These are phyloP conservation scores for Acanthopleura granulata DNA, from an alignment of 2,888 invertebrate genomes.

Conservation along the genomic window DNA sequence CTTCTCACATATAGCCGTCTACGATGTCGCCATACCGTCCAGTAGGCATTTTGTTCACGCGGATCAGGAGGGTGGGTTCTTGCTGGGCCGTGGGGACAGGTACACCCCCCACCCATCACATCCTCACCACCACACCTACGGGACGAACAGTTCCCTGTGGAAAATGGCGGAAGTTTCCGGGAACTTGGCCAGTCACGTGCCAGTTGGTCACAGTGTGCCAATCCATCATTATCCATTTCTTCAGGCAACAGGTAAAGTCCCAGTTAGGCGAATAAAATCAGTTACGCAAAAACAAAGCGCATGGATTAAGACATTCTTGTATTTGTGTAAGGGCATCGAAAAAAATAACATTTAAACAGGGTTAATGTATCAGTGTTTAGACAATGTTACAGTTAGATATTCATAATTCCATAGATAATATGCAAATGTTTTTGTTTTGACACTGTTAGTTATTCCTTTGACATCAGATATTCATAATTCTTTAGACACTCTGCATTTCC, in stretches of 20 bases:
- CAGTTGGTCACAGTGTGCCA: not conserved
- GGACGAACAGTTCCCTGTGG: not conserved
- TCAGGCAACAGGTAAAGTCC: constrained; percentile 1
- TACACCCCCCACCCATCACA: not conserved
- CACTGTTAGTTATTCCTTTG: too few species aligned
- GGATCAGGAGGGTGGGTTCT: not conserved
- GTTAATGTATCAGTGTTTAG: too few species aligned
- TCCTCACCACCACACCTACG: not conserved
- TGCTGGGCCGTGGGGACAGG: constrained; percentile 6
- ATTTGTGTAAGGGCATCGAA: too few species aligned
- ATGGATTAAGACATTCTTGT: too few species aligned
- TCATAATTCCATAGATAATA: too few species aligned
- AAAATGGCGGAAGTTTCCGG: not conserved
- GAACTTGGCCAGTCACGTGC: not conserved
- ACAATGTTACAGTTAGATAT: too few species aligned
- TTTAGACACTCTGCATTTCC: too few species aligned
- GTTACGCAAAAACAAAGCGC: too few species aligned
- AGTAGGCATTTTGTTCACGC: not conserved
- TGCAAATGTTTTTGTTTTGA: too few species aligned
- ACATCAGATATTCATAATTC: too few species aligned
- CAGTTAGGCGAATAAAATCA: too few species aligned
- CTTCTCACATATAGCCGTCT: not conserved
- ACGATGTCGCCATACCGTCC: not conserved
- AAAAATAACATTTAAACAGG: too few species aligned
- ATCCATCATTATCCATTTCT: not conserved